Evolutionary conservation across 1,140 invertebrate species (phyloP).

Genomic region (Bombus haemorrhoidalis): DNA sequence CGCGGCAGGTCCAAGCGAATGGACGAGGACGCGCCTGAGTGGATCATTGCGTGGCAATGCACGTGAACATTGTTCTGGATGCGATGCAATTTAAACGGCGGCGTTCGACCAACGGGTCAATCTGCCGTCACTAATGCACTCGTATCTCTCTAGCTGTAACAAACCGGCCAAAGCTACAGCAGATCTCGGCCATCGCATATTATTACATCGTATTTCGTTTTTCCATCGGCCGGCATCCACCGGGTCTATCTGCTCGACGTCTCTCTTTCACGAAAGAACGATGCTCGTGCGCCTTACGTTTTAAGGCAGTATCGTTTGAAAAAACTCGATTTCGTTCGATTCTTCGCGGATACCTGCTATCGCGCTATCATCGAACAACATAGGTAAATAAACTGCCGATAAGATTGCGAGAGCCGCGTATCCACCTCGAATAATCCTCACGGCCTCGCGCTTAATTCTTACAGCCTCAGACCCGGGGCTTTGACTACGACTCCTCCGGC

Average conservation of each 20-base stretch:
- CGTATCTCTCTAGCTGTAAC: slow-evolving; percentile 64
- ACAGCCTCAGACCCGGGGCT: slow-evolving; percentile 12
- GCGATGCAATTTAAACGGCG: slow-evolving; percentile 63
- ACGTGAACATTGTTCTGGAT: slow-evolving; percentile 56
- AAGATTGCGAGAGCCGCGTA: slow-evolving; percentile 60
- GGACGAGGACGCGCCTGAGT: not conserved
- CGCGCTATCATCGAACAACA: not conserved
- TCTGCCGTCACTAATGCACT: slow-evolving; percentile 72
- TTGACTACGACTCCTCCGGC: not conserved
- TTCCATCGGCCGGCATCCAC: not conserved
- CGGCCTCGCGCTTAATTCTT: slow-evolving; percentile 5
- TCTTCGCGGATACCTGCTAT: not conserved
- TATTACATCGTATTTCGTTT: not conserved
- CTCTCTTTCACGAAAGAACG: not conserved
- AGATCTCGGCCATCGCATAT: slow-evolving; percentile 38
- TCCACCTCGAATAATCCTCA: slow-evolving; percentile 44
- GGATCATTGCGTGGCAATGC: slow-evolving; percentile 30
- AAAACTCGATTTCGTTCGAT: not conserved
- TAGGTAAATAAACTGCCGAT: slow-evolving; percentile 20
- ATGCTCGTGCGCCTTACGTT: too few relatives aligned
- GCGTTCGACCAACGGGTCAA: slow-evolving; percentile 66
- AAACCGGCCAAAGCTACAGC: slow-evolving; percentile 63
- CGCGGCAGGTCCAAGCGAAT: not conserved
- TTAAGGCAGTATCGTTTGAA: too few relatives aligned
- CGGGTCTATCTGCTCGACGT: slow-evolving; percentile 44